Evolutionary conservation across 2,888 invertebrate genomes (phyloP), one percentile per base, ranked within the genome.

Genomic region (Stenchaetothrips biformis): DNA sequence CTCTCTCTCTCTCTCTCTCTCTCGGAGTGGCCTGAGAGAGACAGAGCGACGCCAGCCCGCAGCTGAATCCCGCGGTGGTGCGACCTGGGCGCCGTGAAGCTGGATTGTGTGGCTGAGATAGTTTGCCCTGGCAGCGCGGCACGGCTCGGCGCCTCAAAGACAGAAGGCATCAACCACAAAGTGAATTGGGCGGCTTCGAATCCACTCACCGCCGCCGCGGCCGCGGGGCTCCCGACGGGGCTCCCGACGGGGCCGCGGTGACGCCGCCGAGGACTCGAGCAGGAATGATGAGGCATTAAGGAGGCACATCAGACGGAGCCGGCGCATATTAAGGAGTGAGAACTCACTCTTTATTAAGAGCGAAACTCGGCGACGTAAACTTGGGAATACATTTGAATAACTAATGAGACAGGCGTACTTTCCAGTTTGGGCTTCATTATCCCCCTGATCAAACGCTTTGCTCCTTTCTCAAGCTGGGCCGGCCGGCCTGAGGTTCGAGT

Each of bases 351-450:
- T 74, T 74, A 74, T 74, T 74, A 74, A 74, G 67, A 74, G 67
- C 25, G 67, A 74, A 25, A 74, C 67, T 25, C 67, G 67, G 25
- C n/a, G 67, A 74, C 67, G 67, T 21, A 21, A 74, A 74, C 67
- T 74, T 74, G 21, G 67, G 67, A 74, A 74, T 74, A 74, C 67
- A 74, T 74, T 74, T 74, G 67, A 74, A 74, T 74, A 74, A 74
- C 67, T 74, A 74, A 74, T 74, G 67, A 74, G 67, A 74, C 67
- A 74, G 21, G 21, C 21, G 25, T 11, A 25, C 67, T 37, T 37
- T 37, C 37, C 37, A 37, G 37, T 37, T 74, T 7, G 67, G 67
- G 67, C 25, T 74, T 74, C 67, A 74, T 74, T 74, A 74, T 74
- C 67, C 6, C 67, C 25, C 67, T 74, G 67, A 74, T 74, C 67